Evolutionary conservation across 2,113 vertebrate genomes (phyloP), one percentile per base, ranked within the genome.

Genomic region (Leucoraja erinaceus): DNA sequence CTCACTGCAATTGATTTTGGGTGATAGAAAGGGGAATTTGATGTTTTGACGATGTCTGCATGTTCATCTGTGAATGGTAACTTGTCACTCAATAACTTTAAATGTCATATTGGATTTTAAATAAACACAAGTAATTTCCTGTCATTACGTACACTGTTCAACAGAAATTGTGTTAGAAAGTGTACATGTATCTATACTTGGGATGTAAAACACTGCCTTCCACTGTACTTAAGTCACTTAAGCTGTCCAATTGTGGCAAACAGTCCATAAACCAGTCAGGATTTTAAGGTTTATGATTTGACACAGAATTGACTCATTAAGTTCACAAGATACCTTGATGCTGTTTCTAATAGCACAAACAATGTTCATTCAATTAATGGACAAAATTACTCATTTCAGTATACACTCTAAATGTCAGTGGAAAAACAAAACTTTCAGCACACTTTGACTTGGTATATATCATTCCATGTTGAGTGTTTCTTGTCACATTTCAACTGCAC

Each of bases 81-180:
- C 54, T 25, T 84, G 20, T 84, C 81, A 84, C 22, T 84, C 81
- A 84, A 61, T 84, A 84, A 84, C 81, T 84, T 84, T 84, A 84
- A 84, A 84, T 84, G 81, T n/a, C 25, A 59, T 59, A n/a, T 84
- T 59, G 25, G 22, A 59, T 61, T 59, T 84, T 84, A 84, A 84
- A 84, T 84, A 84, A 84, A 59, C 81, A 84, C 28, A 59, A 84
- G 54, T n/a, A 84, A 84, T 84, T 84, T 84, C 86, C 86, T 31
- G 20, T 20, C 63, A 70, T 70, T 90, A 68, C 38, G 9, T 16
- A 70, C 61, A 68, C 61, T 68, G 12, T 90, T 68, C 86, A 90
- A 54, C 61, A 66, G 61, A 81, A 68, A 18, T 33, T 68, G 59
- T 90, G 86, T 18, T 90, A 31, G n/a, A 90, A 68, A 68, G 31